Evolutionary conservation across 2,888 invertebrate species (phyloP).

Genomic region (Cremastinae sp.): DNA sequence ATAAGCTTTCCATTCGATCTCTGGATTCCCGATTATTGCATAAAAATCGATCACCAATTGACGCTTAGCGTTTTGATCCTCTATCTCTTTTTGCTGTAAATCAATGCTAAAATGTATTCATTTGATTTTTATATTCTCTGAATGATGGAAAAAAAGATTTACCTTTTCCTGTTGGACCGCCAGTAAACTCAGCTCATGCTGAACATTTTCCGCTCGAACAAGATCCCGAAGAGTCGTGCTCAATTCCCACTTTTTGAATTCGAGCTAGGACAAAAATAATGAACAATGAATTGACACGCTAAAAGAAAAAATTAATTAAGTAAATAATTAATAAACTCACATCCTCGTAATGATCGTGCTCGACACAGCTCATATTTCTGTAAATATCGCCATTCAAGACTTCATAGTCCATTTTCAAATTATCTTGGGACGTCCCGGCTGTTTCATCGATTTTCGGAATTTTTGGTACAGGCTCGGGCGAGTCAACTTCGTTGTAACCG

Average conservation of each 20-base stretch:
- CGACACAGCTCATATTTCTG: slow-evolving; percentile 76
- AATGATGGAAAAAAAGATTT: slow-evolving; percentile 25
- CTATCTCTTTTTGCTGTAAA: slow-evolving; percentile 76
- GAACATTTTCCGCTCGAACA: slow-evolving; percentile 75
- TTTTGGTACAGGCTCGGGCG: slow-evolving; percentile 32
- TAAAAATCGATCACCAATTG: slow-evolving; percentile 77
- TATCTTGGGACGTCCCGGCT: neutral
- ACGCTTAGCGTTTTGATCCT: slow-evolving; percentile 76
- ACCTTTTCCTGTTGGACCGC: slow-evolving; percentile 77
- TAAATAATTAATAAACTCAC: slow-evolving; percentile 57
- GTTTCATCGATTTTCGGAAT: slow-evolving; percentile 30
- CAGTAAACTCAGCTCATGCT: slow-evolving; percentile 74
- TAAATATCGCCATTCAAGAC: slow-evolving; percentile 75
- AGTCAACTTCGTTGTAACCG: slow-evolving; percentile 45
- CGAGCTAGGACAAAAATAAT: slow-evolving; percentile 65
- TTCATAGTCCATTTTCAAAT: slow-evolving; percentile 67
- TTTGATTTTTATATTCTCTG: neutral
- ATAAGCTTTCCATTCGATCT: slow-evolving; percentile 69
- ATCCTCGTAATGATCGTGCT: slow-evolving; percentile 75
- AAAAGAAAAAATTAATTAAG: neutral
- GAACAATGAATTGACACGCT: slow-evolving; percentile 1
- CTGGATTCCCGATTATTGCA: slow-evolving; percentile 68
- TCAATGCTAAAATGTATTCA: slow-evolving; percentile 5
- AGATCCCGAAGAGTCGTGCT: slow-evolving; percentile 74
- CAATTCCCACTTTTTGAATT: slow-evolving; percentile 77